A percentile compares a stretch with the other conserved stretches of the same genome.
Conservation (phyloP, 64 coral and sea anemone species). For the Pachyseris speciosa region DNA sequence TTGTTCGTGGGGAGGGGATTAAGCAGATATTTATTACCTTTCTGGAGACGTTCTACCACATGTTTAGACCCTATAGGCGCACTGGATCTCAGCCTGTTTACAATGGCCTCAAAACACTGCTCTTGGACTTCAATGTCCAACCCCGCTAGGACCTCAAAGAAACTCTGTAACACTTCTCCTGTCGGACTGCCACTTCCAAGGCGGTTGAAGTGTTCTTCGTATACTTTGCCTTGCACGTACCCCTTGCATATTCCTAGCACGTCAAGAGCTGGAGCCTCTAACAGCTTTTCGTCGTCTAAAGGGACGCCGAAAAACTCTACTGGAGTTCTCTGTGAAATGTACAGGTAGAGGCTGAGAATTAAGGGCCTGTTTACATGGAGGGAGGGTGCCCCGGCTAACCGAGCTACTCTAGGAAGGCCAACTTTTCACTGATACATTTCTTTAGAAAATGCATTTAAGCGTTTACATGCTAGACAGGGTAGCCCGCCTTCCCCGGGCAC, state of each 20-base stretch:
- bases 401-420: no score
- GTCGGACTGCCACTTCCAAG: not conserved
- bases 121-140: not conserved
- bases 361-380: no score
- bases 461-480: no score
- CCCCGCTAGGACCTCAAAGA: slow-evolving; percentile 2
- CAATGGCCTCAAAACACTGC: not conserved
- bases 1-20: no score
- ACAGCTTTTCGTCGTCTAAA: not conserved
- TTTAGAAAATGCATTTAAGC: no score
- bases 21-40: not conserved
- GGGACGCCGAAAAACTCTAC: slow-evolving; percentile 42
- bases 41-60: not conserved
- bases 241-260: not conserved
- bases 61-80: not conserved
- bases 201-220: not conserved
- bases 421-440: no score
- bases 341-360: not conserved
- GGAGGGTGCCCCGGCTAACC: no score
- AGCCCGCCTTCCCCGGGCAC: no score
- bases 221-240: not conserved
- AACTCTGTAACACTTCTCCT: not conserved
- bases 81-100: not conserved
- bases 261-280: not conserved
- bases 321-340: not conserved